Evolutionary conservation across 2,888 invertebrate genomes (phyloP), one percentile per base, ranked within the genome.

Genomic region (Silvanus unidentatus): DNA sequence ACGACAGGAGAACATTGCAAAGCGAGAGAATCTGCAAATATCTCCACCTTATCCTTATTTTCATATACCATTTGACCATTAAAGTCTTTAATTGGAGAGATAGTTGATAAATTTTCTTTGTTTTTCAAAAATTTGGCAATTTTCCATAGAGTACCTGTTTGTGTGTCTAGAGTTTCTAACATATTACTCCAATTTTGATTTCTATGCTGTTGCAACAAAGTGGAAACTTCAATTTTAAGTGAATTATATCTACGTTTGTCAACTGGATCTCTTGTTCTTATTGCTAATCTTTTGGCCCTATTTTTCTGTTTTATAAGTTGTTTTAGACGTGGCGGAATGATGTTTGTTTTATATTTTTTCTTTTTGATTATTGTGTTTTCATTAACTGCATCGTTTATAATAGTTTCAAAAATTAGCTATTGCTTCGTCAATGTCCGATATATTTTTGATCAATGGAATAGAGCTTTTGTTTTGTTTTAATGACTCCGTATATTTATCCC

Each of bases 261-360:
- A 5, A 10, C 3, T 29, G 13, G 13, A 12, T 10, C 11, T 5
- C 2, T 9, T 40, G 16, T 40, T 16, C 28, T n/a, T 28, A 29
- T 22, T 4, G 13, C 11, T 5, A 22, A 8, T 28, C 22, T 40
- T 16, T 22, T 15, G 5, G 16, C 11, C 13, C 28, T 40, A 12
- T 40, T 40, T 40, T 40, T 40, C 4, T 40, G 5, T 22, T 6
- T n/a, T 5, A 40, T 40, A 6, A 28, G 4, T 13, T 40, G 27
- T 16, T 27, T 16, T 13, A 39, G 12, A 10, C 11, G 12, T 39
- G 11, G 9, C 8, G 39, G 39, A 10, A 40, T 15, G 16, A 8
- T 8, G 40, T 40, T 28, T 40, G 40, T 4, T 40, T 28, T 40
- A 40, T 40, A 11, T 4, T 4, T 22, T 2, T 22, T 3, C 3